Evolutionary conservation across 2,797 vertebrate species (phyloP), one percentile per base, ranked within the genome.

Genomic region (Miopithecus talapoin): DNA sequence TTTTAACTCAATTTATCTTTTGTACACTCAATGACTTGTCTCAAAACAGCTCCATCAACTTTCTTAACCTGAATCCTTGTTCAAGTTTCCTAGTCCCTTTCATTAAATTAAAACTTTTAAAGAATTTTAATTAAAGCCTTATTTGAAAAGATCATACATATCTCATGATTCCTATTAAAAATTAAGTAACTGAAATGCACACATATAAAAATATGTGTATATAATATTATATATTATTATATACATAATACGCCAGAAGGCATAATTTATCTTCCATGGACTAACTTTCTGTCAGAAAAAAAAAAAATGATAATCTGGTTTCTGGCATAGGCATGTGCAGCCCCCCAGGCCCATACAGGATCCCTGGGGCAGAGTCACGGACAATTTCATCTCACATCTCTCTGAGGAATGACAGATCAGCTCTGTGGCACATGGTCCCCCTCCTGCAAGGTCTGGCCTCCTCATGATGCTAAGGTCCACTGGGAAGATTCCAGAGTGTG

Each of bases 21-120:
- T 4, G 33, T 22, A 30, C 16, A 90, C 85, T 76, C 22, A 78
- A 39, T 68, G 26, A 50, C 59, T 88, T 84, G 0, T 79, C 28
- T 92, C 84, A 80, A 92, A 94, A 79, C 12, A 50, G 39, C 89
- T 91, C 36, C 16, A 48, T 68, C 61, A 64, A 2, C 24, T 57
- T 86, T 83, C 76, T 93, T 89, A 83, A 79, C 53, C 68, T 94
- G 78, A 96, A 85, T 85, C 41, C 4, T 88, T 39, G 33, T 28
- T 70, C n/a, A 74, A 55, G 3, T 55, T 75, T 91, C 19, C 43
- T 55, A 76, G 43, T 72, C 33, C 48, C 84, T 64, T 83, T 26
- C 11, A 94, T n/a, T 91, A 90, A 83, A 72, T 89, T 83, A 85
- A 94, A 93, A 76, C 26, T 7, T 79, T 70, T 46, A 72, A 50